A percentile compares a stretch with the other conserved stretches of the same genome.
These are phyloP conservation scores for Hyla sarda DNA, from an alignment of 2,113 vertebrate species.

Conservation along the genomic window DNA sequence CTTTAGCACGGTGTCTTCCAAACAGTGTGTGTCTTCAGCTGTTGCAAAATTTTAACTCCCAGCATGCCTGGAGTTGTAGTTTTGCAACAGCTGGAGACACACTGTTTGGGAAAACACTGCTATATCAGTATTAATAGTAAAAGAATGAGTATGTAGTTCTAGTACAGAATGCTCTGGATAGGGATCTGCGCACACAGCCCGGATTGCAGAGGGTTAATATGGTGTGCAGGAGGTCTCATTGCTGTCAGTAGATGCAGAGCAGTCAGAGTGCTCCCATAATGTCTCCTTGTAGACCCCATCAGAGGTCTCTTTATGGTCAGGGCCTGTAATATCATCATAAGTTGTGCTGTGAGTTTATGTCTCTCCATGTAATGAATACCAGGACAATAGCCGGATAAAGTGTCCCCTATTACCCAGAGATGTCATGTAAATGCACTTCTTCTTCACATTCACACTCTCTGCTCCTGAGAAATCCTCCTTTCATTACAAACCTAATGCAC, in stretches of 20 bases:
- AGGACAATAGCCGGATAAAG: constrained; percentile 20
- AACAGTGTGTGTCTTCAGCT: too few relatives aligned
- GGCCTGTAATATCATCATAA: background rate
- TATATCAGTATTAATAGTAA: too few relatives aligned
- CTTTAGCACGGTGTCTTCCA: too few relatives aligned
- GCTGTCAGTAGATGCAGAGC: background rate
- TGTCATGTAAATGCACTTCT: constrained; percentile 16
- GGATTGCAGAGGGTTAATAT: background rate
- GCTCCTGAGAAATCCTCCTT: constrained; percentile 2
- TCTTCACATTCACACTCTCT: constrained; percentile 24
- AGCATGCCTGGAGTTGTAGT: too few relatives aligned
- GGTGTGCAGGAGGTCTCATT: background rate
- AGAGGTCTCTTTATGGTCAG: background rate
- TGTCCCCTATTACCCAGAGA: constrained; percentile 24
- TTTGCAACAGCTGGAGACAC: too few relatives aligned
- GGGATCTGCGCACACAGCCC: too few relatives aligned
- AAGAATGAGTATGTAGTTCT: background rate
- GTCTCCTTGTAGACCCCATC: constrained; percentile 15
- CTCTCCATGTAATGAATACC: constrained; percentile 27
- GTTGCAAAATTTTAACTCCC: too few relatives aligned
- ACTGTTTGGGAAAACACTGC: too few relatives aligned
- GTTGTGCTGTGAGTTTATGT: constrained; percentile 16
- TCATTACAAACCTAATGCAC: constrained; percentile 1
- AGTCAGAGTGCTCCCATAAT: background rate
- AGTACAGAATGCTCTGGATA: too few relatives aligned